phyloP scores from a whole-genome alignment of 2,797 vertebrate species.

The Rhinogobio ventralis region DNA sequence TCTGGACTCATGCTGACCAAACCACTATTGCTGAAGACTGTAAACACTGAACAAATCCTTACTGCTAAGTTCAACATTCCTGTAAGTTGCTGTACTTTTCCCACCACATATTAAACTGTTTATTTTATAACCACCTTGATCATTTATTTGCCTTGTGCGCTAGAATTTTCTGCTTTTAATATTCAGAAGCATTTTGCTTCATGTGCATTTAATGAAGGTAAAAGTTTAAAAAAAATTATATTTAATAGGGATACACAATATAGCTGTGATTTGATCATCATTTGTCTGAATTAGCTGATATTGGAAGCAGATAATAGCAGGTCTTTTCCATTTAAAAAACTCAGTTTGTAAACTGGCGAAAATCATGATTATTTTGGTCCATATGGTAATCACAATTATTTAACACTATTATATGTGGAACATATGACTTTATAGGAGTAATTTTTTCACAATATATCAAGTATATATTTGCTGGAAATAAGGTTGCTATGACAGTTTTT shows the following conservation, averaged over 20 bases:
- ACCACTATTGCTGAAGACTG: constrained; percentile 82
- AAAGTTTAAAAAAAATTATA: not conserved
- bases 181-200: not conserved
- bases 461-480: too few species aligned
- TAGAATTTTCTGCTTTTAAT: not conserved
- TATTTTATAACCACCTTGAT: not conserved
- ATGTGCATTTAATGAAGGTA: not conserved
- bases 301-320: not conserved
- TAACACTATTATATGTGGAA: too few species aligned
- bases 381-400: too few species aligned
- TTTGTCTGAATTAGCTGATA: not conserved
- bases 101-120: not conserved
- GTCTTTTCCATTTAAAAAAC: not conserved
- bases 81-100: constrained; percentile 72
- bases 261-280: not conserved
- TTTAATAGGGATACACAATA: not conserved
- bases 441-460: too few species aligned
- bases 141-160: too few species aligned
- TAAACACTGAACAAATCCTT: constrained; percentile 78
- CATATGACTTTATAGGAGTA: too few species aligned
- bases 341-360: too few species aligned
- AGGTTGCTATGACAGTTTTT: too few species aligned
- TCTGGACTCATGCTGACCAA: constrained; percentile 82
- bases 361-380: too few species aligned
- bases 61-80: constrained; percentile 83